Evolutionary conservation across 1,140 invertebrate species (phyloP), one percentile per base, ranked within the genome.

Genomic region (Euwallacea similis): DNA sequence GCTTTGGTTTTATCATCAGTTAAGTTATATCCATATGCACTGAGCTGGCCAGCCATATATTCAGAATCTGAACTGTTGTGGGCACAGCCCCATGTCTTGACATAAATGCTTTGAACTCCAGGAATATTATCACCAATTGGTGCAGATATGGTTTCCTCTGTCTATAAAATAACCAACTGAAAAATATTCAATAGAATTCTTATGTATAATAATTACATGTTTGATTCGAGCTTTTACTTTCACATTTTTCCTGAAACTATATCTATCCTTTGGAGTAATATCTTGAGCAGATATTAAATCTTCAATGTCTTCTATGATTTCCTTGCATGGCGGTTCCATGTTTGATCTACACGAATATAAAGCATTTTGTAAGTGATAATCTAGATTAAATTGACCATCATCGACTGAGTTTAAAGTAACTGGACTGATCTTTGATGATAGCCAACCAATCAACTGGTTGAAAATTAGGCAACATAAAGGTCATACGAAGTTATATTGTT

Each of bases 31-130:
- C 96, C 97, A 81, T 92, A 94, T 0, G 90, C 85, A 15, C 92
- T 89, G 55, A 99, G 82, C 72, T 97, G 89, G 0, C 97, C 97
- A 46, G 95, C 94, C 97, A 99, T 99, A 78, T 99, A 99, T 85
- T 97, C 96, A 9, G 93, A 93, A 79, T 98, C 97, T 0, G 94
- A 97, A 79, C 88, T 97, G 81, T 98, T 99, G 81, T 98, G 97
- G 6, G 95, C 92, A 82, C 97, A 98, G 10, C 97, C 97, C 97
- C 97, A 99, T 59, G 97, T 98, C 83, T 97, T 97, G 0, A 98
- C 86, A 82, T 92, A 98, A 58, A 99, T 89, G 71, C 87, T 93
- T 80, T 97, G 94, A 0, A 91, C 94, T n/a, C 95, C 95, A 81
- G 93, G 92, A 60, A 94, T 89, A 65, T 91, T 85, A 80, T 89